phyloP scores from a whole-genome alignment of 2,888 invertebrate species.

The Drosophila tanythrix region DNA sequence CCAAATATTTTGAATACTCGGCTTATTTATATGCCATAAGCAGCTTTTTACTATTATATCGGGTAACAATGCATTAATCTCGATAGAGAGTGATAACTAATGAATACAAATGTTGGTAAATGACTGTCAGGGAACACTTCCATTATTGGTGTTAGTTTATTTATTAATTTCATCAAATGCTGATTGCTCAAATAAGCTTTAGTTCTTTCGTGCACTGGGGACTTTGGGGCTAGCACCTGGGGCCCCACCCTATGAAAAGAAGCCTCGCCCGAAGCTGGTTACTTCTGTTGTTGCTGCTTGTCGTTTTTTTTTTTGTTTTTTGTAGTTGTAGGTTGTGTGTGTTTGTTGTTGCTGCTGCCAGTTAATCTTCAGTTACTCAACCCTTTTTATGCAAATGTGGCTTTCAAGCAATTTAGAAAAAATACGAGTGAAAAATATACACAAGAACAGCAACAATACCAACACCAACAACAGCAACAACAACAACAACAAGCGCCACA shows the following conservation, averaged over 20 bases:
- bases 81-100: constrained; percentile 11
- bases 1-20: constrained; percentile 39
- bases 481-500: constrained; percentile 29
- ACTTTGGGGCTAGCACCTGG: constrained; percentile 31
- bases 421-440: constrained; percentile 68
- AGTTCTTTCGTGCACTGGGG: constrained; percentile 31
- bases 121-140: constrained; percentile 1
- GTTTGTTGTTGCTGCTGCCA: constrained; percentile 54
- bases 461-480: constrained; percentile 15
- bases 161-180: constrained; percentile 11
- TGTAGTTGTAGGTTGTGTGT: constrained; percentile 16
- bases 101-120: constrained; percentile 1
- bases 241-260: constrained; percentile 54
- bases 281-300: constrained; percentile 11
- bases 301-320: not conserved
- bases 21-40: constrained; percentile 23
- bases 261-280: constrained; percentile 45
- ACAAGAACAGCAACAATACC: constrained; percentile 33
- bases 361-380: constrained; percentile 81
- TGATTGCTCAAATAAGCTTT: constrained; percentile 39
- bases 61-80: constrained; percentile 23
- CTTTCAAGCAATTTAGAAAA: constrained; percentile 74
- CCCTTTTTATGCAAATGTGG: constrained; percentile 79
- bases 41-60: constrained; percentile 13
- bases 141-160: not conserved